Base-by-base conservation (phyloP, 2,113 vertebrate species). In the Bubo blakistoni region DNA sequence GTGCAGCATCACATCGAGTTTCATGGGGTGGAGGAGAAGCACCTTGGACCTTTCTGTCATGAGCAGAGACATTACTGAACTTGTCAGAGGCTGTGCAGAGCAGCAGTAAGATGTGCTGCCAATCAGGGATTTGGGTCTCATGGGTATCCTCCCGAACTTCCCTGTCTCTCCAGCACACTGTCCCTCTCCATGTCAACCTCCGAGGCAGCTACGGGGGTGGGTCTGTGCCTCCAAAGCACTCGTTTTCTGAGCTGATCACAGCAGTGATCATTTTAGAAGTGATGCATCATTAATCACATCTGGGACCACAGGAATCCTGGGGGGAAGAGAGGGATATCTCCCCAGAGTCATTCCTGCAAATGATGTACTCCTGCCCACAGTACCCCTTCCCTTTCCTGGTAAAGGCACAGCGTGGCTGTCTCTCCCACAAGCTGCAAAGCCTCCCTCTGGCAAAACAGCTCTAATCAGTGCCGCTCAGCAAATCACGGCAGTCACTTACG, bases 161-260 rank as follows among this genome's bases (percentile, higher is more conserved):
- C 13, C 6, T 0, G 0, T 11, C 17, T 52, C 66, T 74, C 32
- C 1, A 3, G 32, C 16, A 59, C 1, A 7, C 10, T 59, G 25
- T 38, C 16, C 13, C 21, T 77, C 58, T 77, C 12, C 63, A 71
- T 36, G 20, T 59, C 71, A 82, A 9, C 47, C 71, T 76, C 38
- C 1, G 2, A 69, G 61, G 27, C 30, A 84, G 32, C 27, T 76
- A 3, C 67, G 36, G 20, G 24, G 9, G 46, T 49, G 38, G 57
- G 27, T 25, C 2, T 8, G 25, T 72, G 34, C 18, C 62, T 78
- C 40, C 26, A 51, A 46, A 79, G 12, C 62, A 18, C 46, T 61
- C 2, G 44, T 34, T 86, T 74, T 78, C 57, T 51, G 52, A 79
- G 44, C 52, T 84, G 40, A 55, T 27, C 70, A 55, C 47, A 44